Percentiles rank a stretch among this genome's conserved stretches.
These are phyloP conservation scores for Andrena flavipes DNA, from an alignment of 2,888 invertebrate genomes.

Conservation along the genomic window DNA sequence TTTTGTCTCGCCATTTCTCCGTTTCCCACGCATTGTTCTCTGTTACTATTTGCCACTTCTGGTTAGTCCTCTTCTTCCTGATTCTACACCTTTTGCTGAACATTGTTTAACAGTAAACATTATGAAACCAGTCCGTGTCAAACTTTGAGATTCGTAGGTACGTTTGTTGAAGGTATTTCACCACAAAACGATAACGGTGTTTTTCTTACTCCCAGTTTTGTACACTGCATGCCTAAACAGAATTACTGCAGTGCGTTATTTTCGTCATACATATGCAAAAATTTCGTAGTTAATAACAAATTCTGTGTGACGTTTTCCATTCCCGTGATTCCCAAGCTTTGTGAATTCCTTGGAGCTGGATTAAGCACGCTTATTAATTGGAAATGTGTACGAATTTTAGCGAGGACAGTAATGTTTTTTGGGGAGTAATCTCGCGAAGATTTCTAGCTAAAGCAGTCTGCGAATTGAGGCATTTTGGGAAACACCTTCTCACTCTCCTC, in stretches of 20 bases:
- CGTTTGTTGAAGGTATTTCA: not conserved
- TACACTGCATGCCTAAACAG: not conserved
- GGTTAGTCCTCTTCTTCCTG: not conserved
- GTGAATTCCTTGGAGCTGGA: not conserved
- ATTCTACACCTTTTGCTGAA: constrained; percentile 10
- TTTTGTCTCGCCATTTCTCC: not conserved
- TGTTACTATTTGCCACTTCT: constrained; percentile 16
- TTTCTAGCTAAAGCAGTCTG: not conserved
- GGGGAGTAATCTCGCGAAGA: not conserved
- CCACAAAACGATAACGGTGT: not conserved
- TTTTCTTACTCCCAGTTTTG: not conserved
- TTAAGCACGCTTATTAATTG: constrained; percentile 5
- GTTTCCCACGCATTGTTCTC: not conserved
- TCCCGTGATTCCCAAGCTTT: not conserved
- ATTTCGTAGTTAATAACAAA: not conserved
- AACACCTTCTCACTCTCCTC: constrained; percentile 1
- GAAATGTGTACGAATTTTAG: not conserved
- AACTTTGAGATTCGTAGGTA: not conserved
- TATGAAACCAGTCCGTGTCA: not conserved
- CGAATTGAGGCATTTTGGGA: constrained; percentile 19
- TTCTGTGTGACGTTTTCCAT: not conserved
- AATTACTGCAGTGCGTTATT: not conserved
- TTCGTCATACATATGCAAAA: not conserved
- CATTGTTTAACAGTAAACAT: not conserved
- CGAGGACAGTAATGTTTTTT: not conserved